Conservation (phyloP, 2,113 vertebrate species). For the Catagonus wagneri region DNA sequence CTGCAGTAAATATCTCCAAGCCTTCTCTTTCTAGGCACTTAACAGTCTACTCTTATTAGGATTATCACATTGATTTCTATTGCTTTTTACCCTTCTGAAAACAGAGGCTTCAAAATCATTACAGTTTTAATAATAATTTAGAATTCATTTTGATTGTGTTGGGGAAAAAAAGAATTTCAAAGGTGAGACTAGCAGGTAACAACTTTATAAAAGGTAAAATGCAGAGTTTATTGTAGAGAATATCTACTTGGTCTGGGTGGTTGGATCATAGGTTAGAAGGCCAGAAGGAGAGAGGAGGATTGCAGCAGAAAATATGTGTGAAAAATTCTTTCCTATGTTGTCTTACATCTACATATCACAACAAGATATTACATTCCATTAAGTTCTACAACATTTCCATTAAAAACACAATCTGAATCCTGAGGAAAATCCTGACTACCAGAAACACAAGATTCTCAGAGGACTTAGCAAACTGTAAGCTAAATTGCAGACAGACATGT, state of each 20-base stretch:
- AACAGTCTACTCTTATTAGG: background rate
- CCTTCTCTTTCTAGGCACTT: background rate
- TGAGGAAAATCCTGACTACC: constrained; percentile 77
- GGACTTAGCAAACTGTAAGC: constrained; percentile 60
- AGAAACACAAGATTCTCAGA: constrained; percentile 79
- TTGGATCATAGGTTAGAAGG: background rate
- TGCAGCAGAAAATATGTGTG: constrained; percentile 45
- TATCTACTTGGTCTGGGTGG: background rate
- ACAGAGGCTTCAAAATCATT: background rate
- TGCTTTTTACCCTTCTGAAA: background rate
- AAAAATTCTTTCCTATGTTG: constrained; percentile 59
- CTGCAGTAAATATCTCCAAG: background rate
- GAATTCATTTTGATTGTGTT: background rate
- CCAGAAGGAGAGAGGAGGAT: background rate
- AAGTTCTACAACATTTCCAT: constrained; percentile 76
- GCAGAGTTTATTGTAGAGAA: background rate
- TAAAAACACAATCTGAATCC: constrained; percentile 76
- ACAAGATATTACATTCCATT: constrained; percentile 79
- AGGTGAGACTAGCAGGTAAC: background rate
- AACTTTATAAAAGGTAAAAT: background rate
- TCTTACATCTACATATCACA: constrained; percentile 45
- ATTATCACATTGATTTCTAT: background rate
- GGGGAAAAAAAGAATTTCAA: background rate
- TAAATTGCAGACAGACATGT: constrained; percentile 73
- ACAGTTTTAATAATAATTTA: background rate